phyloP scores from a whole-genome alignment of 1,140 invertebrate species.

The Mactra quadrangularis region DNA sequence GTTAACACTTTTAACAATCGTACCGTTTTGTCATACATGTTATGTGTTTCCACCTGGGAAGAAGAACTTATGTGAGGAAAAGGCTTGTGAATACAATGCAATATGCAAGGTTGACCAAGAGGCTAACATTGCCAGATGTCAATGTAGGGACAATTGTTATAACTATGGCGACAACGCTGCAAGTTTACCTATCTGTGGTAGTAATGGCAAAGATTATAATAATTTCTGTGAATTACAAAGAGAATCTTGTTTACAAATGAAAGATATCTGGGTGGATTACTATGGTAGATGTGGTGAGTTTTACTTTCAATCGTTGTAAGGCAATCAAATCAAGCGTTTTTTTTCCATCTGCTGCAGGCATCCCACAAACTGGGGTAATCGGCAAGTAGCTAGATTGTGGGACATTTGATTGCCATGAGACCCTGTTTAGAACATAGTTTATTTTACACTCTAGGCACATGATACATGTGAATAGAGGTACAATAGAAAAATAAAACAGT shows the following conservation, averaged over 20 bases:
- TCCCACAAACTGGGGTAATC: too few relatives aligned
- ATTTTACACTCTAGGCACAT: too few relatives aligned
- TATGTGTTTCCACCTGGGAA: conserved; percentile 88
- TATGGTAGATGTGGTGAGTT: conserved; percentile 94
- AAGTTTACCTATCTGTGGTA: conserved; percentile 93
- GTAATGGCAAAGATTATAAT: conserved; percentile 93
- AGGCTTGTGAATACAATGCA: conserved; percentile 90
- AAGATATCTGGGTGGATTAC: conserved; percentile 93
- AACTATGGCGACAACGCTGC: conserved; percentile 92
- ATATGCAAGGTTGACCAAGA: conserved; percentile 90
- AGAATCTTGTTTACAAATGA: conserved; percentile 89
- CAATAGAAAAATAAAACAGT: too few relatives aligned
- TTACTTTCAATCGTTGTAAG: too few relatives aligned
- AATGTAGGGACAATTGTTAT: conserved; percentile 91
- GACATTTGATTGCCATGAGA: too few relatives aligned
- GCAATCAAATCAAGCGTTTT: too few relatives aligned
- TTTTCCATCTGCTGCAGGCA: too few relatives aligned
- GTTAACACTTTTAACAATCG: background rate
- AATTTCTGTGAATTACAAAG: conserved; percentile 92
- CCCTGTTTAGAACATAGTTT: too few relatives aligned
- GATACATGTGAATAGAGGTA: too few relatives aligned
- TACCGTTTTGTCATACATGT: conserved; percentile 74
- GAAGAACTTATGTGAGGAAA: conserved; percentile 90
- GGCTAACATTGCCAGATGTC: conserved; percentile 89
- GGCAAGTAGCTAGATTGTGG: too few relatives aligned